These are phyloP conservation scores for Eutolmus rufibarbis DNA, from an alignment of 2,888 invertebrate genomes.

Conservation along the genomic window DNA sequence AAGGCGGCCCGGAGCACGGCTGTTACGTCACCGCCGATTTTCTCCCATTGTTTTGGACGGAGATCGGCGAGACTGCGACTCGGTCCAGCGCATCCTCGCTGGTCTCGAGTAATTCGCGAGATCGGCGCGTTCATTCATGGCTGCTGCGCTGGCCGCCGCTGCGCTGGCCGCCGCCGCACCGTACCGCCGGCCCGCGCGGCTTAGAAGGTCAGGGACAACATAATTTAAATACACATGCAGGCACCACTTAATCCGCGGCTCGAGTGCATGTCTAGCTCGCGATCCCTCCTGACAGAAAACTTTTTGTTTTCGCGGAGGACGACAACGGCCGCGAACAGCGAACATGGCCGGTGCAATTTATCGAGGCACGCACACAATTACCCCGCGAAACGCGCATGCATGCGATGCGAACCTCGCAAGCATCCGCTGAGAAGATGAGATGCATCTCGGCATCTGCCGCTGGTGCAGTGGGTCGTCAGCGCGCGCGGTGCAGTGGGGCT, in stretches of 20 bases:
- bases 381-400: conserved; percentile 8
- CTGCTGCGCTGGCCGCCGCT: not conserved
- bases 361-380: conserved; percentile 42
- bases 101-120: not conserved
- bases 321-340: conserved; percentile 26
- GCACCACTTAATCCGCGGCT: conserved; percentile 38
- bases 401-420: not conserved
- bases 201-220: conserved; percentile 32
- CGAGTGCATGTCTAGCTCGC: conserved; percentile 2
- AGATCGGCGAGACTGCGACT: not conserved
- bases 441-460: conserved; percentile 5
- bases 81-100: not conserved
- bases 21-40: conserved; percentile 34
- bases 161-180: not conserved
- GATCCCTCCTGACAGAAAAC: conserved; percentile 2
- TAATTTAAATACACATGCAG: conserved; percentile 42
- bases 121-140: conserved; percentile 31
- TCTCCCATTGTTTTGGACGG: conserved; percentile 18
- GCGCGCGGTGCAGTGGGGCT: not conserved
- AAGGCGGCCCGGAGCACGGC: not conserved
- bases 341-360: conserved; percentile 40
- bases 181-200: not conserved
- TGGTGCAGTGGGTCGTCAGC: not conserved
- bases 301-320: conserved; percentile 29
- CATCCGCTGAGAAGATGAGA: not conserved